phyloP scores from a whole-genome alignment of 1,140 invertebrate genomes.

The Portunus trituberculatus region DNA sequence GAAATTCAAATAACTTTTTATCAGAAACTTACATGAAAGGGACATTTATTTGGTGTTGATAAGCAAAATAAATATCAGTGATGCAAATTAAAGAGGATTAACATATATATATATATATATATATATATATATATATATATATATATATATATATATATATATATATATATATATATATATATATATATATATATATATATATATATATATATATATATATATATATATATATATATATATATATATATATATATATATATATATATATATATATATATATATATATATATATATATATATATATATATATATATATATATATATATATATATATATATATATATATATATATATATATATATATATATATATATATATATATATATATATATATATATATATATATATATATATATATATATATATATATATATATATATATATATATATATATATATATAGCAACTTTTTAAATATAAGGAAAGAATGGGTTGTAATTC shows the following conservation, averaged over 20 bases:
- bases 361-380: constrained; percentile 46
- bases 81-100: no score
- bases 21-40: no score
- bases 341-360: constrained; percentile 53
- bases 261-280: not conserved
- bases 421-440: constrained; percentile 30
- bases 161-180: constrained; percentile 55
- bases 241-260: not conserved
- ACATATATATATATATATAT: not conserved
- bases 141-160: constrained; percentile 42
- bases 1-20: no score
- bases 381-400: constrained; percentile 28
- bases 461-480: not conserved
- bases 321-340: constrained; percentile 37
- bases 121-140: constrained; percentile 43
- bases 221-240: constrained; percentile 33
- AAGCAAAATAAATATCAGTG: no score
- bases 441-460: not conserved
- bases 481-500: no score
- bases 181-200: constrained; percentile 36
- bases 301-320: constrained; percentile 37
- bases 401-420: constrained; percentile 36
- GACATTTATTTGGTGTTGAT: no score
- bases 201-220: constrained; percentile 33
- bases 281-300: not conserved